A percentile compares a stretch with the other conserved stretches of the same genome.
Evolutionary conservation across 2,797 vertebrate species (phyloP).

Genomic region (Cossypha caffra): DNA sequence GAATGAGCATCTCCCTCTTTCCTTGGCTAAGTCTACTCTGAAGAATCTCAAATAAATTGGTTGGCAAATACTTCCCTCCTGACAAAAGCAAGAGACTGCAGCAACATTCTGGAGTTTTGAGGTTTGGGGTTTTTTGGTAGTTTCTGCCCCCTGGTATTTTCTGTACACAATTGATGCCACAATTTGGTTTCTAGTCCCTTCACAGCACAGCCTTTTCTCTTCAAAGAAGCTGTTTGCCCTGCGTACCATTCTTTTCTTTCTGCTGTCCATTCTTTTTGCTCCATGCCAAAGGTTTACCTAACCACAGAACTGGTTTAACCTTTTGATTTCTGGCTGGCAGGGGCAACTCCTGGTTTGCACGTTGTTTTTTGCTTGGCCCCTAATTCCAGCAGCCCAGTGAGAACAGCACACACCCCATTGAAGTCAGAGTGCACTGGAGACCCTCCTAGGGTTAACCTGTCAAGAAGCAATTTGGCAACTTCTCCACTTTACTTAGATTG

Average conservation of each 20-base stretch:
- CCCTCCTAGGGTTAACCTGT: background rate
- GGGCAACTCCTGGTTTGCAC: background rate
- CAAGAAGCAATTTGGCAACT: background rate
- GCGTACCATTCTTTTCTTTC: background rate
- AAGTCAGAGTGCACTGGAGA: background rate
- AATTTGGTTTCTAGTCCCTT: background rate
- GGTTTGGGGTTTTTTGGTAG: accelerated
- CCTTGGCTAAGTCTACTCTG: background rate
- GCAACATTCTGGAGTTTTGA: accelerated
- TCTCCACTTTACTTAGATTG: background rate
- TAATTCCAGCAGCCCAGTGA: background rate
- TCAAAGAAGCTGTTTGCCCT: background rate
- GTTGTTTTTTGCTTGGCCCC: background rate
- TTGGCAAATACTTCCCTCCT: background rate
- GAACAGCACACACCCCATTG: background rate
- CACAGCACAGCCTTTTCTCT: background rate
- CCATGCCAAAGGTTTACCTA: background rate
- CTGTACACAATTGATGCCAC: background rate
- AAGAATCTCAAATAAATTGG: background rate
- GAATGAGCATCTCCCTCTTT: background rate
- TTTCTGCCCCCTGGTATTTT: background rate
- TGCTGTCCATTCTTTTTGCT: background rate
- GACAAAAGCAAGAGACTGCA: background rate
- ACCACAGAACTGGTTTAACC: background rate
- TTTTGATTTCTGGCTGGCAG: background rate